Percentiles rank a stretch among this genome's conserved stretches.
Conservation (phyloP, 1,140 invertebrate genomes). For the Neotoxoptera formosana region DNA sequence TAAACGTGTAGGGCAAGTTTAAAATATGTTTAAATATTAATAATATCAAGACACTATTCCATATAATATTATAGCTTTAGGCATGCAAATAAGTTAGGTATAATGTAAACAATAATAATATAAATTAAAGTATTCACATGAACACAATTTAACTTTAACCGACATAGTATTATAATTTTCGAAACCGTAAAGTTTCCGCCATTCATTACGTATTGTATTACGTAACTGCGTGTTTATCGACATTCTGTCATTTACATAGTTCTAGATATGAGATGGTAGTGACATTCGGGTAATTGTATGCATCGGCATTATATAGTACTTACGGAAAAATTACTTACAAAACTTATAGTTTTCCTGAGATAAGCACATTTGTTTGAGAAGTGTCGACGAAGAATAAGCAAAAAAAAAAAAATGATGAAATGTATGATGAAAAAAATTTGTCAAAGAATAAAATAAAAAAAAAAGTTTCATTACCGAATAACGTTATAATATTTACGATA, state of each 20-base stretch:
- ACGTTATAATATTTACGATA: not conserved
- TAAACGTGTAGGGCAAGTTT: not conserved
- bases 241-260: not conserved
- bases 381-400: not conserved
- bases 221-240: not conserved
- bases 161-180: not conserved
- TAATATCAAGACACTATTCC: not conserved
- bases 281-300: not conserved
- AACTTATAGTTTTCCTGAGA: not conserved
- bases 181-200: not conserved
- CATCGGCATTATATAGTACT: not conserved
- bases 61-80: not conserved
- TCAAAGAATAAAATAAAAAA: not conserved
- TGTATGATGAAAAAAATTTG: not conserved
- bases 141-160: not conserved
- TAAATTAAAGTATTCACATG: not conserved
- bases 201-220: not conserved
- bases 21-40: not conserved
- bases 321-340: not conserved
- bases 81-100: not conserved
- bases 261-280: not conserved
- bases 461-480: not conserved
- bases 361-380: not conserved
- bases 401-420: not conserved
- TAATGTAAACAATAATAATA: constrained; percentile 7